Base-by-base conservation (phyloP, 2,113 vertebrate species). In the Numenius arquata region DNA sequence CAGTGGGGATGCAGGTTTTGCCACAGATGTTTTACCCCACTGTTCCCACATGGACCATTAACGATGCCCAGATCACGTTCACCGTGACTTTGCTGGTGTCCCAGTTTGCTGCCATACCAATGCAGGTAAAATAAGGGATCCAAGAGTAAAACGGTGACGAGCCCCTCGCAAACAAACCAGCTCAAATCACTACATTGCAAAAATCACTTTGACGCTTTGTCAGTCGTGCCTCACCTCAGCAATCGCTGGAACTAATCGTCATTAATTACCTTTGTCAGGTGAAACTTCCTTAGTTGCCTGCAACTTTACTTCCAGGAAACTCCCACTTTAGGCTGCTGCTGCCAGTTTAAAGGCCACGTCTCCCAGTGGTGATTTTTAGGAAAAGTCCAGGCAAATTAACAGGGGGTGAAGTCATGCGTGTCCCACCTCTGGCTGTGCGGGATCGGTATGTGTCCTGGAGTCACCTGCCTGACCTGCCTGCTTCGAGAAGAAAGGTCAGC, bases 141-240 rank as follows among this genome's bases (percentile, higher is more conserved):
- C n/a, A 27, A 72, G 52, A 78, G 34, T 19, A 36, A 71, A 86
- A 62, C 0, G 2, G 40, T 0, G 0, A 55, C 0, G 2, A n/a
- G 58, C 15, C n/a, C 43, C 23, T 55, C 1, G 0, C 0, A 2
- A 89, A 38, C 38, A 82, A 72, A 79, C 38, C 56, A 85, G 45
- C 66, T 62, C 29, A 72, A 89, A 90, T 43, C 26, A 75, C 41
- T 78, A 29, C 70, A 10, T 67, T 59, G 79, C 68, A 84, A 77
- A 83, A 93, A 52, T 56, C n/a, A 21, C 75, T 47, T 9, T 56
- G 87, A 66, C 53, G 25, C 22, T 68, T 53, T 32, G 36, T 94
- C 93, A 82, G 85, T n/a, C 0, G 0, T 19, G 56, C 43, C 43
- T 79, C 66, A 58, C 18, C 0, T 1, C 45, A 45, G 67, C 1